These are phyloP conservation scores for Spheniscus humboldti DNA, from an alignment of 2,797 vertebrate species.

Conservation along the genomic window DNA sequence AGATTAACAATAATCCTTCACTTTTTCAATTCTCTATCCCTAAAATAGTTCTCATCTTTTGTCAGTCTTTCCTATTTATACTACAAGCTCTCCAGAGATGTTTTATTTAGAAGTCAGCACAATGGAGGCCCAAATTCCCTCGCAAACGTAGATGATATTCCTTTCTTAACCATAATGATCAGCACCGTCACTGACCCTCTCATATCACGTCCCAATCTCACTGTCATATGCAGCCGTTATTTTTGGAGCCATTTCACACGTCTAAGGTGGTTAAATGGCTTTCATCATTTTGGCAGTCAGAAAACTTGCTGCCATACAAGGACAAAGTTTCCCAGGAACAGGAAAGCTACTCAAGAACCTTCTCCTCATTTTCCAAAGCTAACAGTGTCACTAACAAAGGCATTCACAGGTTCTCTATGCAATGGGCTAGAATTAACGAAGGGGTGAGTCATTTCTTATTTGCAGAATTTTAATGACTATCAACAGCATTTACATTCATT, in stretches of 20 bases:
- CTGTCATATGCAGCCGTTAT: not conserved
- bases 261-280: not conserved
- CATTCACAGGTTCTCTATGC: constrained; percentile 63
- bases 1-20: not conserved
- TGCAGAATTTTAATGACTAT: constrained; percentile 58
- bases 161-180: not conserved
- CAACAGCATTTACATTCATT: constrained; percentile 66
- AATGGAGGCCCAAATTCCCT: not conserved
- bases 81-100: not conserved
- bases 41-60: not conserved
- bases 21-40: not conserved
- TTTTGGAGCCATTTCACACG: not conserved
- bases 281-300: not conserved
- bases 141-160: not conserved
- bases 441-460: constrained; percentile 64
- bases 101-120: not conserved
- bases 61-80: not conserved
- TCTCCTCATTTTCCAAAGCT: constrained; percentile 21
- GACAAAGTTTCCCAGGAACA: not conserved
- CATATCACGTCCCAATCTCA: not conserved
- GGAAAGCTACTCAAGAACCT: not conserved
- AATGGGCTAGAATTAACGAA: constrained; percentile 66
- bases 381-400: constrained; percentile 57
- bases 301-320: not conserved
- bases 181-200: not conserved